Evolutionary conservation across 2,797 vertebrate genomes (phyloP).

Genomic region (Sternarchorhynchus goeldii): DNA sequence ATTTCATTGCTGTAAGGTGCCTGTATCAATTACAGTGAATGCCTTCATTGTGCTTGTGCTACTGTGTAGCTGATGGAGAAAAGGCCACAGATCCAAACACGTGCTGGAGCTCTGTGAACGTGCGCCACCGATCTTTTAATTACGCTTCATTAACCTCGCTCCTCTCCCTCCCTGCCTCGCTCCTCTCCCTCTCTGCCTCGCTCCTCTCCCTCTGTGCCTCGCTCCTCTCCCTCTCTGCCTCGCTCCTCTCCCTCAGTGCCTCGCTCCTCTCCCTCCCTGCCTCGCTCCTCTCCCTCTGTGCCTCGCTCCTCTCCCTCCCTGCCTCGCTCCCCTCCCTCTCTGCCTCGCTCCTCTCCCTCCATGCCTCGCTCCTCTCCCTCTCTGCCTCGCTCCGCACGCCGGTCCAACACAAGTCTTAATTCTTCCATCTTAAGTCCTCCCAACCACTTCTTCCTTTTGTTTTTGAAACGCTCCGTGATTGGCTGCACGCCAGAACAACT

Average conservation of each 20-base stretch:
- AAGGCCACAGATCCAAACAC: neutral
- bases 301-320: too few relatives aligned
- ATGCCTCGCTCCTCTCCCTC: neutral
- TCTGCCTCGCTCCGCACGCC: constrained; percentile 23
- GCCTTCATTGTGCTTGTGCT: constrained; percentile 17
- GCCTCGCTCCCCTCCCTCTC: neutral
- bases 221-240: too few relatives aligned
- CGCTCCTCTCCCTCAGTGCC: too few relatives aligned
- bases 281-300: too few relatives aligned
- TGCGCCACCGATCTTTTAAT: constrained; percentile 20
- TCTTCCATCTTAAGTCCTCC: constrained; percentile 42
- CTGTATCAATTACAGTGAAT: constrained; percentile 30
- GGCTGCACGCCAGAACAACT: constrained; percentile 61
- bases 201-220: neutral
- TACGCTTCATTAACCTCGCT: constrained; percentile 17
- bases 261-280: neutral
- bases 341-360: constrained; percentile 1
- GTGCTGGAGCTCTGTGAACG: neutral
- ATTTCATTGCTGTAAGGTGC: constrained; percentile 41
- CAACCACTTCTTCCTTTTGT: constrained; percentile 60
- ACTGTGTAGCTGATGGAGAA: neutral
- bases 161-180: neutral
- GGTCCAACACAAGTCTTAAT: constrained; percentile 44
- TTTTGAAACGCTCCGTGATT: constrained; percentile 58
- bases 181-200: constrained; percentile 5